Evolutionary conservation across 2,113 vertebrate species (phyloP).

Genomic region (Galeopterus variegatus): DNA sequence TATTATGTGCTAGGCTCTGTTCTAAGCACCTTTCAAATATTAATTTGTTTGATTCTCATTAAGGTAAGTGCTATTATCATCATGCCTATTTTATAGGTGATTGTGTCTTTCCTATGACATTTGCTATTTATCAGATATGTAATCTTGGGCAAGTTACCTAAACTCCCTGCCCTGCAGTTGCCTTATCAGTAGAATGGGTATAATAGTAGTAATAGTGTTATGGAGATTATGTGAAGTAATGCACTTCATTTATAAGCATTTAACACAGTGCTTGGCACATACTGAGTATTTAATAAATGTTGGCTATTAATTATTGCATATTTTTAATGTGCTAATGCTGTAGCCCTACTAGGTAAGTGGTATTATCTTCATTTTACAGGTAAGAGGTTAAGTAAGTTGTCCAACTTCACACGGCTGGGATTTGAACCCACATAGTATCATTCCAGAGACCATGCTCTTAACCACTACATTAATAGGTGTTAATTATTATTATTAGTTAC

Average conservation of each 20-base stretch:
- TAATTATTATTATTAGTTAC: conserved; percentile 62
- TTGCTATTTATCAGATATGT: conserved; percentile 39
- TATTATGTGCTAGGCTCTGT: conserved; percentile 34
- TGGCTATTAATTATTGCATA: conserved; percentile 48
- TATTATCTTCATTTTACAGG: conserved; percentile 13
- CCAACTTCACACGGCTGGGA: conserved; percentile 22
- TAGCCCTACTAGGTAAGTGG: not conserved
- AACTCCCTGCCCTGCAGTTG: conserved; percentile 10
- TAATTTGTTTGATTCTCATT: conserved; percentile 42
- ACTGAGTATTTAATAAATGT: conserved; percentile 36
- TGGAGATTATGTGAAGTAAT: conserved; percentile 1
- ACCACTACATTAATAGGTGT: conserved; percentile 50
- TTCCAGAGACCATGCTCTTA: conserved; percentile 53
- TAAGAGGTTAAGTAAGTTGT: conserved; percentile 48
- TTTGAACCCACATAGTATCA: conserved; percentile 25
- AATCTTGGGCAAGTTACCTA: conserved; percentile 46
- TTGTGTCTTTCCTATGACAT: not conserved
- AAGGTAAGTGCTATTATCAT: conserved; percentile 6
- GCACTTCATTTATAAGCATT: not conserved
- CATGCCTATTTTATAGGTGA: conserved; percentile 35
- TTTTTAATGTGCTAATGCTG: conserved; percentile 35
- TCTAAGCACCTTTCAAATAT: conserved; percentile 60
- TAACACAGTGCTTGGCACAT: not conserved
- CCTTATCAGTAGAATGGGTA: not conserved
- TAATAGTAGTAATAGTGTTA: not conserved